phyloP scores from a whole-genome alignment of 2,888 invertebrate genomes.

The Rotaria macrura region DNA sequence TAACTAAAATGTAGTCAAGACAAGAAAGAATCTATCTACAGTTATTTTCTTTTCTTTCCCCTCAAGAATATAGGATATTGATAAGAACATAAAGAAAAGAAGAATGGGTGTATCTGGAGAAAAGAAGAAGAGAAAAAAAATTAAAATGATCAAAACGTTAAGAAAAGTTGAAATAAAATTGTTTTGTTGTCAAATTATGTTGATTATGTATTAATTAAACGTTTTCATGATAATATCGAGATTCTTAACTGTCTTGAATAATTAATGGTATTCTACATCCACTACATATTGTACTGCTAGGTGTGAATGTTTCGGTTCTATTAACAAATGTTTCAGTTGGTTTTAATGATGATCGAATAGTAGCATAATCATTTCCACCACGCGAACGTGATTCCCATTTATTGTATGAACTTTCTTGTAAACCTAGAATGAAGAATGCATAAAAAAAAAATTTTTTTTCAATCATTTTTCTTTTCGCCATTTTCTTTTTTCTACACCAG shows the following conservation, averaged over 20 bases:
- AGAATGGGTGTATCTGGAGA: not conserved
- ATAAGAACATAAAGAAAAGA: not conserved
- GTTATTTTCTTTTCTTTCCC: not conserved
- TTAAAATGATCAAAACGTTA: not conserved
- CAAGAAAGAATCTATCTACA: not conserved
- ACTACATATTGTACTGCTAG: rapidly evolving
- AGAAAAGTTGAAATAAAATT: not conserved
- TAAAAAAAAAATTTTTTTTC: too few relatives aligned
- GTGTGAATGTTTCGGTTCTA: too few relatives aligned
- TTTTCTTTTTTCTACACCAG: too few relatives aligned
- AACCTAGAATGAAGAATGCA: not conserved
- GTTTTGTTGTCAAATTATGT: not conserved
- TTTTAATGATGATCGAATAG: not conserved
- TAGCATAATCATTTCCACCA: not conserved
- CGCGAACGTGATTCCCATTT: not conserved
- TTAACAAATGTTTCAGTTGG: not conserved
- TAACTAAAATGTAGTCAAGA: too few relatives aligned
- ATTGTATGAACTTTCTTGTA: not conserved
- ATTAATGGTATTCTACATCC: not conserved
- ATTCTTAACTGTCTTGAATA: not conserved
- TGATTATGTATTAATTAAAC: too few relatives aligned
- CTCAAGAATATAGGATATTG: not conserved
- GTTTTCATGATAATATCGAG: not conserved
- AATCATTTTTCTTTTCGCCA: too few relatives aligned
- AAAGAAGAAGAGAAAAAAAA: not conserved